A percentile compares a stretch with the other conserved stretches of the same genome.
These are phyloP conservation scores for Philotrypesis tridentata DNA, from an alignment of 1,140 invertebrate species.

Conservation along the genomic window DNA sequence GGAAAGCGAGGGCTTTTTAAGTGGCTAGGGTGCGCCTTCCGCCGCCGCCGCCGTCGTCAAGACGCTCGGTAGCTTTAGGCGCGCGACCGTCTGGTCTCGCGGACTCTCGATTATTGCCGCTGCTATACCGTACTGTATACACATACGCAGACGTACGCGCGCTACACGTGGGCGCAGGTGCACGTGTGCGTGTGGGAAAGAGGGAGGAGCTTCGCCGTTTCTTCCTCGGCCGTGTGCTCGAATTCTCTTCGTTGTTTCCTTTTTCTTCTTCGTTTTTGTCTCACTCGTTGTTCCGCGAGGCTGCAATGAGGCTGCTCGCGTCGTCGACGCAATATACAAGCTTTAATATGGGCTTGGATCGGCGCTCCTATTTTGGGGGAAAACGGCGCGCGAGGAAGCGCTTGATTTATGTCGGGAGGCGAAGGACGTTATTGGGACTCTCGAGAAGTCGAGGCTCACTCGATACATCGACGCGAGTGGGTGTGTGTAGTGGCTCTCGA, in stretches of 20 bases:
- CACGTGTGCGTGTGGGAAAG: neutral
- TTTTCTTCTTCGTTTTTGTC: too few species aligned
- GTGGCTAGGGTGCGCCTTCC: slow-evolving; percentile 42
- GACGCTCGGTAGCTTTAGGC: neutral
- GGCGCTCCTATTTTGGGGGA: slow-evolving; percentile 34
- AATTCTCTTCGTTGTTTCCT: too few species aligned
- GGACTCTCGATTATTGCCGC: too few species aligned
- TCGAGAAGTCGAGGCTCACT: too few species aligned
- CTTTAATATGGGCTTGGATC: slow-evolving; percentile 11
- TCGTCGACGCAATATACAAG: neutral
- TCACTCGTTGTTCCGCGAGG: too few species aligned
- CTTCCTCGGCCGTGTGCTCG: neutral
- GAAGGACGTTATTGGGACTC: slow-evolving; percentile 15
- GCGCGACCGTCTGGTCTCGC: too few species aligned
- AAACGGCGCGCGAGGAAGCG: neutral
- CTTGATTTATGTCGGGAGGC: slow-evolving; percentile 13
- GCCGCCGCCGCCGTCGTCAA: slow-evolving; percentile 26
- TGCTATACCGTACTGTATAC: neutral
- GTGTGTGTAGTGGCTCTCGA: too few species aligned
- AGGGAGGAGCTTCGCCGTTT: neutral
- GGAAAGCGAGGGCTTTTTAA: slow-evolving; percentile 42
- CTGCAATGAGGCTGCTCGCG: neutral
- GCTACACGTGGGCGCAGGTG: slow-evolving; percentile 19
- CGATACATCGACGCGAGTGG: too few species aligned
- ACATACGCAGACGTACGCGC: neutral